Percentiles rank a stretch among this genome's conserved stretches.
These are phyloP conservation scores for Lycopodina hypogea DNA, from an alignment of 37 sponge, comb jelly and placozoan genomes.

Conservation along the genomic window DNA sequence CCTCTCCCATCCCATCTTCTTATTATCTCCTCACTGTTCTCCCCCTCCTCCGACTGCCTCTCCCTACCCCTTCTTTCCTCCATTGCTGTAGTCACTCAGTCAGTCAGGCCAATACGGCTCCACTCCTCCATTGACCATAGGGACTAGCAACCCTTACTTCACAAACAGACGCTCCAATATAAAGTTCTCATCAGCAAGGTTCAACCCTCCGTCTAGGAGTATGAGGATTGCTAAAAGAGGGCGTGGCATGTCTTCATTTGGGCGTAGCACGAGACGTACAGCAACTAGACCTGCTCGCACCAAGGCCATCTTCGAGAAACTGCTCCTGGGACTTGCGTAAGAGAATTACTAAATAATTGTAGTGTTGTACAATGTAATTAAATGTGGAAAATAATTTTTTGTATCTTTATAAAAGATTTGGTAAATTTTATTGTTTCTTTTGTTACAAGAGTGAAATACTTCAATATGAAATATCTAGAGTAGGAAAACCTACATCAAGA, in stretches of 20 bases:
- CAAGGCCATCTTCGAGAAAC: conserved; percentile 54
- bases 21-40: neutral
- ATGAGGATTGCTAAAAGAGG: conserved; percentile 26
- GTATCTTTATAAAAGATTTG: too few relatives aligned
- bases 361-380: neutral
- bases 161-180: conserved; percentile 38
- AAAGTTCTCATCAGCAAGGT: conserved; percentile 47
- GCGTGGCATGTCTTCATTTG: conserved; percentile 34
- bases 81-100: neutral
- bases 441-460: too few relatives aligned
- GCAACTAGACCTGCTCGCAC: conserved; percentile 45
- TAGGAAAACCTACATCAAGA: too few relatives aligned
- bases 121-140: neutral
- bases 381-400: too few relatives aligned
- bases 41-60: neutral
- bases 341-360: conserved; percentile 6
- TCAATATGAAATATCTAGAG: too few relatives aligned
- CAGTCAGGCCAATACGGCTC: neutral
- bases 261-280: conserved; percentile 43
- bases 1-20: neutral
- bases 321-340: conserved; percentile 55
- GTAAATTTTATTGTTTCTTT: too few relatives aligned
- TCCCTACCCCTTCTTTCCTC: neutral
- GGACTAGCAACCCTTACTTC: conserved; percentile 15
- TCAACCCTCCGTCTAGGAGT: conserved; percentile 14